These are phyloP conservation scores for Coremacera marginata DNA, from an alignment of 2,888 invertebrate genomes.

Conservation along the genomic window DNA sequence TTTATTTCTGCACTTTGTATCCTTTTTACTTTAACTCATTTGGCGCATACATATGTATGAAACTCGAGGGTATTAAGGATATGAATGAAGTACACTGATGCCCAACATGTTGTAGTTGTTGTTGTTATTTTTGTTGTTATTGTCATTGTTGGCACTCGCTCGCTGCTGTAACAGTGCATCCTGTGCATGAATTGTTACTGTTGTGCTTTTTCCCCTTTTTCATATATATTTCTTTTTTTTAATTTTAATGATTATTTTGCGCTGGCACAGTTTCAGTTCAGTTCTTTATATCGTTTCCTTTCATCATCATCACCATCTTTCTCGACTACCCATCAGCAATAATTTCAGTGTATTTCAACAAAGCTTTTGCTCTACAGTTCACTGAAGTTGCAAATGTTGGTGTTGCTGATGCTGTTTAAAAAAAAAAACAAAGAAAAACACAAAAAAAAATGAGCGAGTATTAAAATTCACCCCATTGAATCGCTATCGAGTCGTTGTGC, in stretches of 20 bases:
- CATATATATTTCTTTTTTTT: slow-evolving; percentile 20
- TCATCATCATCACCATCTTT: not conserved
- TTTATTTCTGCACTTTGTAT: no score
- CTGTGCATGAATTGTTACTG: slow-evolving; percentile 4
- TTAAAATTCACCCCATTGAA: no score
- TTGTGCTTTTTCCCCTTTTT: slow-evolving; percentile 23
- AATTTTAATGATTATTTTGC: slow-evolving; percentile 43
- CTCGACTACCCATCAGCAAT: slow-evolving; percentile 21
- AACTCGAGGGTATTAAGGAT: no score
- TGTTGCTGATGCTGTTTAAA: not conserved
- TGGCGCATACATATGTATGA: no score
- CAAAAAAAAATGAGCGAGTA: not conserved
- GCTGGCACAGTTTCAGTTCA: slow-evolving; percentile 40
- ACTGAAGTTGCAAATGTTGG: slow-evolving; percentile 49
- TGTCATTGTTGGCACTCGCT: slow-evolving; percentile 18
- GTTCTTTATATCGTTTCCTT: slow-evolving; percentile 23
- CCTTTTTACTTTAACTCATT: no score
- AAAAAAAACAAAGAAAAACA: not conserved
- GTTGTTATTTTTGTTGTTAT: slow-evolving; percentile 31
- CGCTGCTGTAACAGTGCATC: not conserved
- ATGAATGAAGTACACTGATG: no score
- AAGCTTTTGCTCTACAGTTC: slow-evolving; percentile 48
- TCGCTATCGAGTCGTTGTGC: no score
- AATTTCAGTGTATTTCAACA: not conserved
- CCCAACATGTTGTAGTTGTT: no score